Base-by-base conservation (phyloP, 2,888 invertebrate species). In the Mythimna ferrago region DNA sequence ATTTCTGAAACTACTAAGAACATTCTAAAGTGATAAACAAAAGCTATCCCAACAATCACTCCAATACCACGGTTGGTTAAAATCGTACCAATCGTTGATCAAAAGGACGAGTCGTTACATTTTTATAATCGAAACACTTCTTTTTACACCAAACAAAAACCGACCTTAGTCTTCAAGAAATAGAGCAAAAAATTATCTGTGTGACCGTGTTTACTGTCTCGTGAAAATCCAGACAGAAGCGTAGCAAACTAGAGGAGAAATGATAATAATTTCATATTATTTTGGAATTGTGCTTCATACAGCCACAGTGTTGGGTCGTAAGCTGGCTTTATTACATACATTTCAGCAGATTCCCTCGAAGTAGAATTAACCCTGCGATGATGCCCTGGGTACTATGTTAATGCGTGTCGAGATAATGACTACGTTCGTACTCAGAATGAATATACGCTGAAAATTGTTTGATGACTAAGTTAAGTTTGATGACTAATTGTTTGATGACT, bases 251-350 rank as follows among this genome's bases (percentile, higher is more conserved):
- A 87, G 74, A 82, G 68, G 76, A 75, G 67, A 83, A 86, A 85
- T 87, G 80, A 86, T 82, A 86, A 86, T 86, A 86, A 86, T 86
- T 86, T 86, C 85, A 86, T 86, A 86, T 86, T 86, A 85, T 86
- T 86, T 86, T 85, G 86, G 82, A 82, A 87, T 85, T 86, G 84
- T 87, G 84, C 84, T 78, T 76, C 84, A 78, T 76, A 75, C 78
- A 79, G 81, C 79, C 78, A 76, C 81, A 74, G 72, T 69, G 85
- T 73, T 77, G 76, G 81, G 76, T 86, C 84, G 85, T 87, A 86
- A 87, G 84, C 86, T 70, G 75, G 73, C 76, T 86, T 86, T 87
- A 86, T 86, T 86, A 85, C 84, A 78, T 81, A 87, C 82, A 84
- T 87, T 86, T 86, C 80, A 85, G 72, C 86, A 87, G 86, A 85